Evolutionary conservation across 1,140 invertebrate species (phyloP), one percentile per base, ranked within the genome.

Genomic region (Tetragnatha versicolor): DNA sequence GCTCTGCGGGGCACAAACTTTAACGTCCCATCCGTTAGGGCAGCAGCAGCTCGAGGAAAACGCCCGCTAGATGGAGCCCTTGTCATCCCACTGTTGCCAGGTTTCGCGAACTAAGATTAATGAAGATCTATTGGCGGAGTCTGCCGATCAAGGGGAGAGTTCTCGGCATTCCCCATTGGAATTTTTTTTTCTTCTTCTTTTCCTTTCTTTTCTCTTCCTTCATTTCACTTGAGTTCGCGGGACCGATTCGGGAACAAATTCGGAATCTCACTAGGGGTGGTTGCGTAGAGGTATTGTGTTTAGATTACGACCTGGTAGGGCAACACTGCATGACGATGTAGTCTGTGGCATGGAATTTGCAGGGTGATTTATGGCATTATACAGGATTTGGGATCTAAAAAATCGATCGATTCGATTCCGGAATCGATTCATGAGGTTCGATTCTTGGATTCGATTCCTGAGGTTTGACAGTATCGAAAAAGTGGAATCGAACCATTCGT

Each of bases 61-160:
- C 53, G 69, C 69, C 45, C 69, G 69, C 53, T 60, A 60, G 69
- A 60, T 45, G 69, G 69, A 60, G 69, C 69, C 60, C 55, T 39
- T 73, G 53, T 60, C 55, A 39, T 60, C 69, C 47, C 33, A 60
- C 69, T 45, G 69, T 73, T 73, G 69, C 69, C 53, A 73, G 69
- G 53, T 60, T 73, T 53, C 53, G 37, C 25, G 53, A 73, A 73
- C 69, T 73, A 73, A 73, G 69, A 73, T 73, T 73, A 73, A 73
- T 73, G 69, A 73, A 73, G 69, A 73, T 73, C 51, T 60, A 73
- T 73, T 53, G 69, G 69, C 33, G 31, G 69, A 73, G 53, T 45
- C 53, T 60, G 33, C 66, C 69, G 51, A 58, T 60, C 69, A 73
- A 35, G 25, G 35, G n/a, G n/a, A n/a, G n/a, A n/a, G n/a, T n/a